phyloP scores from a whole-genome alignment of 2,797 vertebrate genomes.

The Lithobates sylvaticus region DNA sequence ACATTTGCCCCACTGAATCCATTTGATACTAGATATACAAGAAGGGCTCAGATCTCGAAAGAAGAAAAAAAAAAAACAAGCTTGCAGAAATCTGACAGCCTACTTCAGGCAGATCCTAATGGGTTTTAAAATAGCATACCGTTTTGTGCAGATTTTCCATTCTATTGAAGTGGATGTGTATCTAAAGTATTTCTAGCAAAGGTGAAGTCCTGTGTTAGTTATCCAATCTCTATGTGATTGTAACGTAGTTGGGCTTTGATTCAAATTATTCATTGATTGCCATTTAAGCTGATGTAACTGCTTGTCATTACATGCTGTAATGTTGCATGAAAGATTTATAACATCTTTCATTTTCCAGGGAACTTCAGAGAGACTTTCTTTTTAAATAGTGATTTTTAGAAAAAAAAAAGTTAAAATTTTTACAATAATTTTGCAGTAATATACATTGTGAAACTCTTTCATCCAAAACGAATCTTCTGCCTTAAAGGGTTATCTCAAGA shows the following conservation, averaged over 20 bases:
- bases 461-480: too few species aligned
- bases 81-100: too few species aligned
- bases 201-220: neutral
- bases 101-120: neutral
- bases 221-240: neutral
- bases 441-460: too few species aligned
- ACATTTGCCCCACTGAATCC: too few species aligned
- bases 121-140: neutral
- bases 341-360: neutral
- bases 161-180: neutral
- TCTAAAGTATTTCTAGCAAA: neutral
- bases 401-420: neutral
- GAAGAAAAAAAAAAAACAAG: neutral
- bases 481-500: too few species aligned
- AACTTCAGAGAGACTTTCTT: neutral
- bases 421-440: neutral
- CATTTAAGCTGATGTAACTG: neutral
- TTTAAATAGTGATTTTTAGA: neutral
- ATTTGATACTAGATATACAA: neutral
- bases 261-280: conserved; percentile 17
- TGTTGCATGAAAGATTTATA: conserved; percentile 5
- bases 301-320: conserved; percentile 4
- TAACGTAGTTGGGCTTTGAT: neutral
- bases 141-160: conserved; percentile 11
- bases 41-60: neutral